phyloP scores from a whole-genome alignment of 1,140 invertebrate species.

The Carcinoscorpius rotundicauda region DNA sequence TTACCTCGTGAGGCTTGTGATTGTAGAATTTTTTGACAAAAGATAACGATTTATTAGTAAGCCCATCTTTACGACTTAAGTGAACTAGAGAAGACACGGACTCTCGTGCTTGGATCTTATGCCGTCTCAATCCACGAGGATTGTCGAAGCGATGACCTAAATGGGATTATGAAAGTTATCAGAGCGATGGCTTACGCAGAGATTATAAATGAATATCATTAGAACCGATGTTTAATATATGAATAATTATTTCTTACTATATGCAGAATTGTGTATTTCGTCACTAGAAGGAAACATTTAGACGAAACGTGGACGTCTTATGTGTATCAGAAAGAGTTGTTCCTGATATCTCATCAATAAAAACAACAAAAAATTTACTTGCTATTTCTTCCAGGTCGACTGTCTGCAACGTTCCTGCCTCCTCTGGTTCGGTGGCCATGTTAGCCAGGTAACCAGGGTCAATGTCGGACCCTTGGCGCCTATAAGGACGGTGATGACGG shows the following conservation, averaged over 20 bases:
- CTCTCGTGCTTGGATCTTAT: conserved; percentile 48
- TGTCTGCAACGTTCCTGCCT: conserved; percentile 48
- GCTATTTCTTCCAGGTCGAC: conserved; percentile 64
- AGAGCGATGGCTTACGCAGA: too few species aligned
- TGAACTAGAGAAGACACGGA: conserved; percentile 41
- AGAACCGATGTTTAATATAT: not conserved
- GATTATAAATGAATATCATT: conserved; percentile 7
- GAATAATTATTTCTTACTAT: not conserved
- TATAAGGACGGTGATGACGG: conserved; percentile 28
- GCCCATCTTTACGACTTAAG: conserved; percentile 48
- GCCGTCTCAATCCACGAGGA: conserved; percentile 59
- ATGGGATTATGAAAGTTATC: conserved; percentile 3
- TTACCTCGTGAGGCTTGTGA: conserved; percentile 74
- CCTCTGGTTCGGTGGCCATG: conserved; percentile 41
- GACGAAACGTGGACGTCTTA: too few species aligned
- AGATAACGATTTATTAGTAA: conserved; percentile 25
- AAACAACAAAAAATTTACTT: conserved; percentile 32
- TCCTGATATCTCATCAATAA: conserved; percentile 1
- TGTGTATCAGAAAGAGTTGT: not conserved
- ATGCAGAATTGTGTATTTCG: not conserved
- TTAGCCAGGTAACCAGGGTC: not conserved
- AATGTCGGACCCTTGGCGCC: conserved; percentile 12
- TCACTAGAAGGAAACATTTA: too few species aligned
- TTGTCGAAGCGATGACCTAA: conserved; percentile 71
- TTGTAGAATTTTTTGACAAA: conserved; percentile 61